A percentile compares a stretch with the other conserved stretches of the same genome.
These are phyloP conservation scores for Aix galericulata DNA, from an alignment of 2,113 vertebrate genomes.

Conservation along the genomic window DNA sequence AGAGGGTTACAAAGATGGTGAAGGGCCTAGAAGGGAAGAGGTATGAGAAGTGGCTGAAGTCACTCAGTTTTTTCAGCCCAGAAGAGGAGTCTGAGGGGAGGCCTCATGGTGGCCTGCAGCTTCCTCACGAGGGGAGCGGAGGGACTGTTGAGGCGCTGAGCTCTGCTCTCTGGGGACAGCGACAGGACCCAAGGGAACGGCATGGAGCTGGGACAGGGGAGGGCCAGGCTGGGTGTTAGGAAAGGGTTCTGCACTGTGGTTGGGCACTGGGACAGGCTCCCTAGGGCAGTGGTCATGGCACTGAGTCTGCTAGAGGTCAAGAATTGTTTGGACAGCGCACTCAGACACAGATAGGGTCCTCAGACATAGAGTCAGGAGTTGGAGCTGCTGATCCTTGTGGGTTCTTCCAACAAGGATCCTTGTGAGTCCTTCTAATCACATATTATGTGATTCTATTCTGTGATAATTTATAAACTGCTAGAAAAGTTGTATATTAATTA, in stretches of 20 bases:
- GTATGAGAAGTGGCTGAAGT: neutral
- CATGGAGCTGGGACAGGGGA: neutral
- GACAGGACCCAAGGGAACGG: neutral
- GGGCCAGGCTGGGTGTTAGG: neutral
- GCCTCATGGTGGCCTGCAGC: neutral
- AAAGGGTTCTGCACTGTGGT: neutral
- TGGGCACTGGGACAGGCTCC: neutral
- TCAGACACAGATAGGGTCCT: neutral
- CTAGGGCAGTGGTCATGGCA: neutral
- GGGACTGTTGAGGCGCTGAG: neutral
- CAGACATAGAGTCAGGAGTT: neutral
- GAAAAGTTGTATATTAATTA: neutral
- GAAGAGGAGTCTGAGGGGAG: neutral
- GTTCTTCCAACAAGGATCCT: neutral
- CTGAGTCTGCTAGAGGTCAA: neutral
- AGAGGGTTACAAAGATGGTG: neutral
- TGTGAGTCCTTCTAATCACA: neutral
- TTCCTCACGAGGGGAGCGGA: neutral
- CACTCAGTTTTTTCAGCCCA: neutral
- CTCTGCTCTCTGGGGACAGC: neutral
- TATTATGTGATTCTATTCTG: neutral
- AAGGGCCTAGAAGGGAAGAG: neutral
- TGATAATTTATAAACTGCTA: neutral
- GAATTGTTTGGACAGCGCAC: no score
- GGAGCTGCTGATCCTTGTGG: neutral